phyloP scores from a whole-genome alignment of 1,140 invertebrate genomes.

The Rhyacophila brunnea region DNA sequence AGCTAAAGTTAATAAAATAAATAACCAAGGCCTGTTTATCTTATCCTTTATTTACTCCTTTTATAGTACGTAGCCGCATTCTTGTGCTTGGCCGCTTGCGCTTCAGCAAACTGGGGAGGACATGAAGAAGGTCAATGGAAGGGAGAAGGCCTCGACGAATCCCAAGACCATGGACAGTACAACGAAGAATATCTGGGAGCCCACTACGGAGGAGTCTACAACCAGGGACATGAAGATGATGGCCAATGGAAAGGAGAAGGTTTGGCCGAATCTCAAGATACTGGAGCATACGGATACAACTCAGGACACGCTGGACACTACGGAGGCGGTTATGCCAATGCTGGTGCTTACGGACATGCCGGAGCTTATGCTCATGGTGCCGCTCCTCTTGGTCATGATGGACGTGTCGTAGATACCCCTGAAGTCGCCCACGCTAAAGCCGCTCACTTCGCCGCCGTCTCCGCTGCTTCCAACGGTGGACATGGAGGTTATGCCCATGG shows the following conservation, averaged over 20 bases:
- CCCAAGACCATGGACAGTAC: slow-evolving; percentile 10
- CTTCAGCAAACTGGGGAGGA: not conserved
- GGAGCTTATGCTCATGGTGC: slow-evolving; percentile 34
- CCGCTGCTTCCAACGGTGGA: slow-evolving; percentile 36
- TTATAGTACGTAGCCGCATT: not conserved
- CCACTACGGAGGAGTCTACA: slow-evolving; percentile 1
- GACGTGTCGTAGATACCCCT: slow-evolving; percentile 47
- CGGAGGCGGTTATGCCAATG: not conserved
- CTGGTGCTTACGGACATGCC: too few relatives aligned
- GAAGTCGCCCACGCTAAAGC: slow-evolving; percentile 51
- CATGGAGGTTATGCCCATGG: slow-evolving; percentile 30
- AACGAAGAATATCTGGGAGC: not conserved
- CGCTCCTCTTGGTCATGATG: slow-evolving; percentile 35
- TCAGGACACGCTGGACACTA: too few relatives aligned
- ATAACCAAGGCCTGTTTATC: too few relatives aligned
- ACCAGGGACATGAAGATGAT: not conserved
- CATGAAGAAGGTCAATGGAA: slow-evolving; percentile 15
- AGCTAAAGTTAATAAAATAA: too few relatives aligned
- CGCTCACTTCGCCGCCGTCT: slow-evolving; percentile 44
- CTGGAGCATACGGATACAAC: too few relatives aligned
- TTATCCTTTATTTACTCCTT: too few relatives aligned
- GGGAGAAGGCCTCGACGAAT: slow-evolving; percentile 9
- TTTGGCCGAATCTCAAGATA: too few relatives aligned
- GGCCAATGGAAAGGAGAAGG: too few relatives aligned
- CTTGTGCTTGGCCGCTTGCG: not conserved